phyloP scores from a whole-genome alignment of 2,113 vertebrate species.

The Neolamprologus brichardi region DNA sequence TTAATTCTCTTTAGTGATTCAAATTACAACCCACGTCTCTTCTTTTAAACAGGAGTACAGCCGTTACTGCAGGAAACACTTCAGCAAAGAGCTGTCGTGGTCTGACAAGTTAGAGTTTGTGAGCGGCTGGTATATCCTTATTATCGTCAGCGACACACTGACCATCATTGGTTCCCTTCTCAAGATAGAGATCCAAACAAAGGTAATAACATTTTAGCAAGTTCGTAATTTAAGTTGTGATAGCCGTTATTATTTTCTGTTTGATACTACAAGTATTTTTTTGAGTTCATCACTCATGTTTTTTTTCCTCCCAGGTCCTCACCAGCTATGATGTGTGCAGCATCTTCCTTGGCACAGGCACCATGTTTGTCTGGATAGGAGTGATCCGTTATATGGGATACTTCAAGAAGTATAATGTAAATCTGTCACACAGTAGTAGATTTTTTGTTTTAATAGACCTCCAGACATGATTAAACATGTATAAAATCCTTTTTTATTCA shows the following conservation, averaged over 20 bases:
- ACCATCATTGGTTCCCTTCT: conserved; percentile 86
- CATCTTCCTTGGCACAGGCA: conserved; percentile 89
- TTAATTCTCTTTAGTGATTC: too few species aligned
- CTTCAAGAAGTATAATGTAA: conserved; percentile 94
- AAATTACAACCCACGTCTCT: not conserved
- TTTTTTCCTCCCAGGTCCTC: conserved; percentile 70
- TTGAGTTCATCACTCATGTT: not conserved
- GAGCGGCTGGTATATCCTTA: conserved; percentile 93
- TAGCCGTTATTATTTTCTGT: not conserved
- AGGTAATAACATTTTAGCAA: conserved; percentile 64
- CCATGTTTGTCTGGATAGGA: conserved; percentile 94
- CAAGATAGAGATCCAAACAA: conserved; percentile 93
- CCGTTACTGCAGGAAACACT: conserved; percentile 69
- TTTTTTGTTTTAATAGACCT: not conserved
- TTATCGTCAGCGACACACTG: conserved; percentile 83
- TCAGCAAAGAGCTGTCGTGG: conserved; percentile 74
- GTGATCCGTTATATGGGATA: conserved; percentile 92
- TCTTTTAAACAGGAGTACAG: conserved; percentile 78
- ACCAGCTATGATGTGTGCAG: conserved; percentile 92
- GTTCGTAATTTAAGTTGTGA: not conserved
- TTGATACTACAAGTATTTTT: not conserved
- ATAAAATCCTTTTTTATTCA: not conserved
- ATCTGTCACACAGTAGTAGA: not conserved
- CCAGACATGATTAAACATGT: not conserved
- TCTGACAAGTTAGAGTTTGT: conserved; percentile 88